A percentile compares a stretch with the other conserved stretches of the same genome.
Conservation (phyloP, 2,888 invertebrate species). For the Melipona bicolor region DNA sequence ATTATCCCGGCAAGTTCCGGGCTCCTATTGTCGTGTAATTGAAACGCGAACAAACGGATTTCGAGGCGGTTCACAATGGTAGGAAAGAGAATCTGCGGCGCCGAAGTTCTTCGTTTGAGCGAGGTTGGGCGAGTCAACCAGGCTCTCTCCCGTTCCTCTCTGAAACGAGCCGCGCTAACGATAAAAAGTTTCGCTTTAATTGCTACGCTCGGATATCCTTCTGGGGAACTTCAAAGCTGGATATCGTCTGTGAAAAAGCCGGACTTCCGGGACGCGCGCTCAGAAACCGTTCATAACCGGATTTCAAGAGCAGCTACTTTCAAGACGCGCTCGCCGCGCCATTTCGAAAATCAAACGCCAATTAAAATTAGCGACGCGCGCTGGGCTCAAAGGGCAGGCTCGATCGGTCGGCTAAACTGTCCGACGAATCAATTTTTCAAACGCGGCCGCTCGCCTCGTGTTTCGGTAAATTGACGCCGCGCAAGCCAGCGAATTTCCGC, state of each 20-base stretch:
- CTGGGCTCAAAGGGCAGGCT: neutral
- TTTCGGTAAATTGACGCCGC: conserved; percentile 14
- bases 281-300: conserved; percentile 39
- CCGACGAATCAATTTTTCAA: conserved; percentile 21
- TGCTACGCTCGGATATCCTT: conserved; percentile 60
- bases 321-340: conserved; percentile 1
- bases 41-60: conserved; percentile 70
- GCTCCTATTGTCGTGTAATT: conserved; percentile 66
- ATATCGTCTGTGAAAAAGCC: conserved; percentile 56
- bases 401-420: neutral
- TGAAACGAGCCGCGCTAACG: conserved; percentile 56
- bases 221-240: conserved; percentile 61
- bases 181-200: conserved; percentile 71
- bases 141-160: neutral
- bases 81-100: conserved; percentile 61
- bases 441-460: neutral
- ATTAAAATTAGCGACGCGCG: conserved; percentile 9
- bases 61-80: conserved; percentile 59
- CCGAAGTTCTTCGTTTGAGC: conserved; percentile 57
- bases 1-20: conserved; percentile 52
- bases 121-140: conserved; percentile 35
- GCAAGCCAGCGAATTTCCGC: neutral
- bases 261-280: conserved; percentile 7
- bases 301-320: conserved; percentile 24
- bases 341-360: conserved; percentile 29